phyloP scores from a whole-genome alignment of 2,888 invertebrate species.

The Dynastes tityus region DNA sequence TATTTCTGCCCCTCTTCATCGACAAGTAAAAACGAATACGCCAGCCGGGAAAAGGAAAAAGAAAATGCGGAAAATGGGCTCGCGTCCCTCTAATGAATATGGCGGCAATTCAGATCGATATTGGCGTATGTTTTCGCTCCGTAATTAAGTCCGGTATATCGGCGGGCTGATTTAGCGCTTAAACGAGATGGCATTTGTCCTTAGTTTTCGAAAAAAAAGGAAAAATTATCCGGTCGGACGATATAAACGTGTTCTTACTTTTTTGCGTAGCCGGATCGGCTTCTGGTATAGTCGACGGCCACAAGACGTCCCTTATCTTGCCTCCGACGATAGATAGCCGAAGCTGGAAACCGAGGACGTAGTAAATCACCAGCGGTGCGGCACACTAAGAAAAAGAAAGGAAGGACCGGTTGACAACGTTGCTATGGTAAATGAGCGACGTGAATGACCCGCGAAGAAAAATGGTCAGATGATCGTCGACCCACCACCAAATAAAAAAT shows the following conservation, averaged over 20 bases:
- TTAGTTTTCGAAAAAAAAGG: conserved; percentile 12
- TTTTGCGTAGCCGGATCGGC: conserved; percentile 31
- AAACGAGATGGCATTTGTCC: conserved; percentile 29
- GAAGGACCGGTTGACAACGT: conserved; percentile 46
- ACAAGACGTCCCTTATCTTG: conserved; percentile 43
- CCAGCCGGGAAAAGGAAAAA: neutral
- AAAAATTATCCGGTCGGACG: conserved; percentile 21
- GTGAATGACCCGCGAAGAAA: conserved; percentile 47
- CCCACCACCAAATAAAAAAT: conserved; percentile 8
- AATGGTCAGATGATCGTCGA: conserved; percentile 34
- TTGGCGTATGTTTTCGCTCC: conserved; percentile 21
- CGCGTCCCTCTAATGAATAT: conserved; percentile 39
- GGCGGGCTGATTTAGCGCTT: conserved; percentile 23
- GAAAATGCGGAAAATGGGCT: conserved; percentile 17
- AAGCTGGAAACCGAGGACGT: conserved; percentile 42
- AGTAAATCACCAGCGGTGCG: conserved; percentile 46
- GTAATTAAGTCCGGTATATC: conserved; percentile 39
- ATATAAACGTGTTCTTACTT: conserved; percentile 25
- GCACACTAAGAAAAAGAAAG: conserved; percentile 20
- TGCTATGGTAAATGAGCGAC: conserved; percentile 45
- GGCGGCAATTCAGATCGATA: conserved; percentile 32
- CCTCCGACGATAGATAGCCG: conserved; percentile 39
- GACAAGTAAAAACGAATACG: conserved; percentile 14
- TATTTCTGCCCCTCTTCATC: neutral
- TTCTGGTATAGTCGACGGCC: conserved; percentile 29